phyloP scores from a whole-genome alignment of 2,888 invertebrate species.

The Drosophila vallismaia region DNA sequence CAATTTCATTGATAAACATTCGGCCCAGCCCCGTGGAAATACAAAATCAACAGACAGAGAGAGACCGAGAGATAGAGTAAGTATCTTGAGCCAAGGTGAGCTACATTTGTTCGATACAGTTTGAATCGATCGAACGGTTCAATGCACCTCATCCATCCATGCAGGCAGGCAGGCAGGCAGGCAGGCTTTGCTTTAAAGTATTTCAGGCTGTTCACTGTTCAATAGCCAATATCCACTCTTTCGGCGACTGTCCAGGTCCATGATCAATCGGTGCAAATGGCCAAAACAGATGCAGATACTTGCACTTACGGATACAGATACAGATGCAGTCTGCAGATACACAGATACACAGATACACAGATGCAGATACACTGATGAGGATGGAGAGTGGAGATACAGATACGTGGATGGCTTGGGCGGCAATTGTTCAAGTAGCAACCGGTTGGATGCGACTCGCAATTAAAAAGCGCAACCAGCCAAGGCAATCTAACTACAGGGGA shows the following conservation, averaged over 20 bases:
- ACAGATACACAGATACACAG: constrained; percentile 39
- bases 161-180: constrained; percentile 10
- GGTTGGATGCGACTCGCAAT: constrained; percentile 57
- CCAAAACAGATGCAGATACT: constrained; percentile 42
- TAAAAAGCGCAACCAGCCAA: constrained; percentile 58
- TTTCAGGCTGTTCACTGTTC: no score
- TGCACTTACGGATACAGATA: constrained; percentile 26
- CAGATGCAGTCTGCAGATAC: constrained; percentile 39
- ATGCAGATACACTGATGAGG: no score
- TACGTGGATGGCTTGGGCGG: constrained; percentile 31
- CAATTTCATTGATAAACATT: constrained; percentile 68
- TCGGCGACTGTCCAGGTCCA: constrained; percentile 44
- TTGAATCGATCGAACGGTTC: constrained; percentile 37
- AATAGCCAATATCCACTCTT: constrained; percentile 17
- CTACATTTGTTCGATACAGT: constrained; percentile 53
- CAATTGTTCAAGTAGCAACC: constrained; percentile 46
- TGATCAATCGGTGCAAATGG: constrained; percentile 42
- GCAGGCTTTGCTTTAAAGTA: no score
- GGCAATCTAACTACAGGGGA: constrained; percentile 24
- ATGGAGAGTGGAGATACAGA: constrained; percentile 19
- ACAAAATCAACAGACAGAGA: constrained; percentile 28
- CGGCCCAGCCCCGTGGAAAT: constrained; percentile 31
- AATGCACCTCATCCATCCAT: constrained; percentile 40
- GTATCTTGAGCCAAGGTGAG: constrained; percentile 65
- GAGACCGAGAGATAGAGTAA: constrained; percentile 27